These are phyloP conservation scores for Latheticus oryzae DNA, from an alignment of 2,888 invertebrate genomes.

Conservation along the genomic window DNA sequence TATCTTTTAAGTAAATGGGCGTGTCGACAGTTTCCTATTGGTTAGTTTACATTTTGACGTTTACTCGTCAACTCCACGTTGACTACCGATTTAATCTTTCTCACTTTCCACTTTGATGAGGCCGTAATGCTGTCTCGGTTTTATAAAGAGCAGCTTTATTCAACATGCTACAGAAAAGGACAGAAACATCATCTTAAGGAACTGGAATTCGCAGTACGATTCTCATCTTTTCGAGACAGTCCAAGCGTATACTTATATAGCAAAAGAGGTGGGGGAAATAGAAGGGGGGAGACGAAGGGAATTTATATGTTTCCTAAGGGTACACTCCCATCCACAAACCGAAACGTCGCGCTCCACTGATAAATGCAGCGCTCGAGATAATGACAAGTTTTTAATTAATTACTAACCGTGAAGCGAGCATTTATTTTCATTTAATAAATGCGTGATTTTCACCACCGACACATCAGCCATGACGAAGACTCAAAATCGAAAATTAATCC, in stretches of 20 bases:
- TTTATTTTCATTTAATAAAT: constrained; percentile 58
- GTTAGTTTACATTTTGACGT: constrained; percentile 50
- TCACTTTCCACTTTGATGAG: constrained; percentile 56
- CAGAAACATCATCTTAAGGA: constrained; percentile 62
- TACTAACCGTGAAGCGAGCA: constrained; percentile 57
- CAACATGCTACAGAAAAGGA: constrained; percentile 42
- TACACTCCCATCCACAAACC: constrained; percentile 61
- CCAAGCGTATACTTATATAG: constrained; percentile 64
- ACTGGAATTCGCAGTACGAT: constrained; percentile 65
- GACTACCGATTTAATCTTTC: constrained; percentile 56
- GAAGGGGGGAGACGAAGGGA: constrained; percentile 50
- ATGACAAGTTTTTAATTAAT: constrained; percentile 63
- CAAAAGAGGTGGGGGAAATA: too few species aligned
- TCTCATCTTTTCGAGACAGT: constrained; percentile 65
- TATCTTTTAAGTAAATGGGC: constrained; percentile 65
- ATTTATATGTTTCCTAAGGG: constrained; percentile 63
- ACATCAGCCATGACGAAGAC: constrained; percentile 1
- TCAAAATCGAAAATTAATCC: too few species aligned
- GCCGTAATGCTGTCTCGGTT: constrained; percentile 58
- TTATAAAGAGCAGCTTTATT: constrained; percentile 52
- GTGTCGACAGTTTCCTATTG: constrained; percentile 54
- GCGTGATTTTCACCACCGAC: constrained; percentile 46
- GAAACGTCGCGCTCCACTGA: constrained; percentile 58
- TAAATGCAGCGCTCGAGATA: constrained; percentile 59
- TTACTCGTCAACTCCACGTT: constrained; percentile 61